Conservation (phyloP, 2,888 invertebrate genomes). For the Steinernema hermaphroditum region DNA sequence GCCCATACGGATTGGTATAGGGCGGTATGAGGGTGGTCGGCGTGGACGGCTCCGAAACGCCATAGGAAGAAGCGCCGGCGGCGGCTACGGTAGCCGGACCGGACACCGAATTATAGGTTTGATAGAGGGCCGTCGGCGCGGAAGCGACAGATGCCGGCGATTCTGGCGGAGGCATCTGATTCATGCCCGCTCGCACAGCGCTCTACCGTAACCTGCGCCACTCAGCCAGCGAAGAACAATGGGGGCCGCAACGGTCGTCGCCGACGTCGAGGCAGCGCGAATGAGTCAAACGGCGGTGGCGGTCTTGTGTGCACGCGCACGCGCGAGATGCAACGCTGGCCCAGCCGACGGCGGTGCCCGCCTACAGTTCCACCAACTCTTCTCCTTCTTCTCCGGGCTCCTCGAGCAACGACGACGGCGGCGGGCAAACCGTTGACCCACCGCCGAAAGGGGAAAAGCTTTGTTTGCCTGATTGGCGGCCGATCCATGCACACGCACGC, state of each 20-base stretch:
- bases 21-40: background rate
- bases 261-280: constrained; percentile 2
- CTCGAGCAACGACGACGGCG: background rate
- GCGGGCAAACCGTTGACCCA: background rate
- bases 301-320: background rate
- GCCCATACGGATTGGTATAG: background rate
- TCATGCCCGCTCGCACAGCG: background rate
- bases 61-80: too few relatives aligned
- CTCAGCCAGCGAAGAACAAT: constrained; percentile 1
- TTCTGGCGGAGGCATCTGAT: constrained; percentile 19
- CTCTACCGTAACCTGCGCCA: constrained; percentile 16
- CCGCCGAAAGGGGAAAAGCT: constrained; percentile 7
- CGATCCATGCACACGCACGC: background rate
- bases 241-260: constrained; percentile 20
- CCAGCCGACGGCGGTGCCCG: background rate
- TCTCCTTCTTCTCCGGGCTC: background rate
- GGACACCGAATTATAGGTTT: background rate
- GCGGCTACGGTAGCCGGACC: background rate
- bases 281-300: constrained; percentile 27
- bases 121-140: background rate
- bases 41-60: background rate
- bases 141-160: constrained; percentile 13
- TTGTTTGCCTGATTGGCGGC: constrained; percentile 9
- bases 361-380: constrained; percentile 20
- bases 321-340: constrained; percentile 3